These are phyloP conservation scores for Agrotis puta DNA, from an alignment of 2,888 invertebrate genomes.

Conservation along the genomic window DNA sequence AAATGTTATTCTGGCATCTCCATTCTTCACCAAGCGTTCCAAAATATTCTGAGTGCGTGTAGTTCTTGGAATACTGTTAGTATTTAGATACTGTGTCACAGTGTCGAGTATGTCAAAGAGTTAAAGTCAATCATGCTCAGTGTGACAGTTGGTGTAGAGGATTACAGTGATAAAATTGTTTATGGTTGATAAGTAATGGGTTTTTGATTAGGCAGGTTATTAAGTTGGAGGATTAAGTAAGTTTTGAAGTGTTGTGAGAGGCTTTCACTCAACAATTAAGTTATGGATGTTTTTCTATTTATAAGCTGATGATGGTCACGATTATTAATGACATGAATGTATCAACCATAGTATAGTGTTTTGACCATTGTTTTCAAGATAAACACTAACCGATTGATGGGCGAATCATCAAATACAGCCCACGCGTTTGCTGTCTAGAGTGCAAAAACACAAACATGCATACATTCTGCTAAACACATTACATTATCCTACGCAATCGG, in stretches of 20 bases:
- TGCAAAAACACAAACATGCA: too few relatives aligned
- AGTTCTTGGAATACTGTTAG: slow-evolving; percentile 5
- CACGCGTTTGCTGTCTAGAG: too few relatives aligned
- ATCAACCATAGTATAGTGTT: neutral
- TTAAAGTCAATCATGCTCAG: slow-evolving; percentile 33
- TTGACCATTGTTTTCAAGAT: neutral
- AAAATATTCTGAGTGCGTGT: neutral
- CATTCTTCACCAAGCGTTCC: neutral
- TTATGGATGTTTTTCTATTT: neutral
- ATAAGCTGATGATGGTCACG: neutral
- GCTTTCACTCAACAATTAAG: neutral
- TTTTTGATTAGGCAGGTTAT: slow-evolving; percentile 30
- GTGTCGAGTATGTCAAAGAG: slow-evolving; percentile 27
- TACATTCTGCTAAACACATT: too few relatives aligned
- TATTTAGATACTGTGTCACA: neutral
- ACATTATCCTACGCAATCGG: too few relatives aligned
- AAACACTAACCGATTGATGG: too few relatives aligned
- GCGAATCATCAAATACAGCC: too few relatives aligned
- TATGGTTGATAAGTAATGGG: slow-evolving; percentile 14
- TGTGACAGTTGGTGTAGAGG: slow-evolving; percentile 12
- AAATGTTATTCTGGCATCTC: too few relatives aligned
- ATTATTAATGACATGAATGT: neutral
- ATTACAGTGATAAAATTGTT: slow-evolving; percentile 41
- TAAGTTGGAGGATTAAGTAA: slow-evolving; percentile 7
- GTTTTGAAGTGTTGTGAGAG: neutral